Base-by-base conservation (phyloP, 2,888 invertebrate species). In the Aspidiotus rigidus region DNA sequence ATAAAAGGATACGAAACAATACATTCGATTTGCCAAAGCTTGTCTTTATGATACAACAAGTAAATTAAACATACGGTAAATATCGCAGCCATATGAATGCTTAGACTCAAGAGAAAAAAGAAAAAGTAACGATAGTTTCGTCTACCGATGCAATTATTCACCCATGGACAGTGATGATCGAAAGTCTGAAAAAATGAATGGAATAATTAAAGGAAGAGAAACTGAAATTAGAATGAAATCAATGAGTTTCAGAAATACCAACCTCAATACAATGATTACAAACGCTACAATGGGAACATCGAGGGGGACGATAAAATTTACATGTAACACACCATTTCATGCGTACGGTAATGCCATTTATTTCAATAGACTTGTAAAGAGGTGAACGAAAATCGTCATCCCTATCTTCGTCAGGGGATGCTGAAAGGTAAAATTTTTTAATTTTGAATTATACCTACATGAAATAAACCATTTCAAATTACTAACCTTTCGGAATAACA, bases 321-420 rank as follows among this genome's bases (percentile, higher is more conserved):
- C 99, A 99, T 3, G 99, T 99, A 74, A 95, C 93, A 81, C 99
- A 98, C 98, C 98, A 99, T 81, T 99, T 99, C 98, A 99, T 98
- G 73, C 98, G 88, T 72, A 99, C 96, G 13, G 95, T 95, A 74
- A 98, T 95, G 72, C 97, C 97, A 81, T 96, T 94, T 75, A 99
- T 96, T 80, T 98, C 97, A 73, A 97, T 94, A 80, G 89, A 95
- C 81, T 93, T 94, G 80, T 97, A 98, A 72, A 99, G 82, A 10
- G 94, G 94, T 72, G 97, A 94, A 76, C 96, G 85, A 78, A 95
- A 92, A 80, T 99, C 98, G 80, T 98, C 97, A 81, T 96, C 96
- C 75, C 91, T 84, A 79, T 95, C 95, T 85, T 97, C 96, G 82
- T 95, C 93, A 82, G 93, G 89, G 80, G 91, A 89, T 76, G 96